Evolutionary conservation across 1,140 invertebrate species (phyloP).

Genomic region (Sitobion miscanthi): DNA sequence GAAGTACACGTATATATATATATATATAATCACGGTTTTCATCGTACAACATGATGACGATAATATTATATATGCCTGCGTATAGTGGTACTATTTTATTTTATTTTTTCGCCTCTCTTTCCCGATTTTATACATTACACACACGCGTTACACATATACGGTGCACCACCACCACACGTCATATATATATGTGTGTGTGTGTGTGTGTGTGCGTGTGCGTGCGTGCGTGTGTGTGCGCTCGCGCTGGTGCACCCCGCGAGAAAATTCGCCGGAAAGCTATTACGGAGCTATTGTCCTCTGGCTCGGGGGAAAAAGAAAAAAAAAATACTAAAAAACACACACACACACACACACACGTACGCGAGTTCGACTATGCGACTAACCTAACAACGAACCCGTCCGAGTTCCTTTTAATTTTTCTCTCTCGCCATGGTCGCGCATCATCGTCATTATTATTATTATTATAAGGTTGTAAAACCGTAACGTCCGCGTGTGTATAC

Average conservation of each 20-base stretch:
- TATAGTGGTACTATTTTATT: background rate
- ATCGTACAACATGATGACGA: background rate
- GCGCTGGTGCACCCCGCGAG: background rate
- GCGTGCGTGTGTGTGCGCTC: background rate
- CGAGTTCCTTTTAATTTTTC: constrained; percentile 14
- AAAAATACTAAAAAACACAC: background rate
- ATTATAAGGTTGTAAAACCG: too few relatives aligned
- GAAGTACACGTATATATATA: background rate
- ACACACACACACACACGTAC: background rate
- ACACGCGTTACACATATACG: background rate
- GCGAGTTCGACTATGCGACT: background rate
- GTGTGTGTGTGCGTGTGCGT: background rate
- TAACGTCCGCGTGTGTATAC: background rate
- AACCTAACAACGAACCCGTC: background rate
- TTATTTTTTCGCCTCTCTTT: constrained; percentile 27
- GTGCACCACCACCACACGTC: too few relatives aligned
- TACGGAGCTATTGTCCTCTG: constrained; percentile 28
- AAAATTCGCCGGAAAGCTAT: constrained; percentile 39
- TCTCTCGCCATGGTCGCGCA: background rate
- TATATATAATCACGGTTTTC: background rate
- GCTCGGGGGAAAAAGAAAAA: background rate
- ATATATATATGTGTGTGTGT: too few relatives aligned
- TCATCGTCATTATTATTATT: too few relatives aligned
- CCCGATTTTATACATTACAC: background rate
- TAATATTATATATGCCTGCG: background rate